phyloP scores from a whole-genome alignment of 2,797 vertebrate genomes.

The Serranus cabrilla region DNA sequence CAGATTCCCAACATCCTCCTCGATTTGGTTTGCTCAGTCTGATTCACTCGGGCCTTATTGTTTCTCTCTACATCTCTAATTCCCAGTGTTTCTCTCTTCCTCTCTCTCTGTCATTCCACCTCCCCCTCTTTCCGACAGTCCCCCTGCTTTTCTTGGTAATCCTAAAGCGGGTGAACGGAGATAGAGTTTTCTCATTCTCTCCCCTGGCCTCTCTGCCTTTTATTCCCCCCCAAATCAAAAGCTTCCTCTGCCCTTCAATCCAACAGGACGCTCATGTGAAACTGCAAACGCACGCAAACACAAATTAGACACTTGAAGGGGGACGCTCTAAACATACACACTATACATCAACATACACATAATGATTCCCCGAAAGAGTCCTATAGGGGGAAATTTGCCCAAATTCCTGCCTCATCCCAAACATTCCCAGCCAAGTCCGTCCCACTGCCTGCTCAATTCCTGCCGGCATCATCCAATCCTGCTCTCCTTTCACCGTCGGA shows the following conservation, averaged over 20 bases:
- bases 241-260: slow-evolving; percentile 69
- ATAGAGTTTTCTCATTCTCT: slow-evolving; percentile 72
- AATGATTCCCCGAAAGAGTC: slow-evolving; percentile 56
- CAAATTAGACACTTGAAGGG: slow-evolving; percentile 41
- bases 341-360: slow-evolving; percentile 82
- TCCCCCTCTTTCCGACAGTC: slow-evolving; percentile 57
- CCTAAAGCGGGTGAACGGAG: slow-evolving; percentile 76
- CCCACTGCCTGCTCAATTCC: slow-evolving; percentile 70
- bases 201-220: slow-evolving; percentile 61
- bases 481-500: slow-evolving; percentile 73
- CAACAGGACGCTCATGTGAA: slow-evolving; percentile 45
- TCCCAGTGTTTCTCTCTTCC: slow-evolving; percentile 60
- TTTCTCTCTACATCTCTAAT: slow-evolving; percentile 66
- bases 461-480: slow-evolving; percentile 76
- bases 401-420: slow-evolving; percentile 78
- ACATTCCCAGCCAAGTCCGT: slow-evolving; percentile 70
- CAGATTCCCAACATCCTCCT: slow-evolving; percentile 44
- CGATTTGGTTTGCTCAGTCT: slow-evolving; percentile 48
- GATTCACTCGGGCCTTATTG: slow-evolving; percentile 62
- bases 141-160: slow-evolving; percentile 76
- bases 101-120: slow-evolving; percentile 43
- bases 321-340: slow-evolving; percentile 74
- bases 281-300: slow-evolving; percentile 18
- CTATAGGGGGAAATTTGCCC: slow-evolving; percentile 65
- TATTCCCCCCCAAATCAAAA: slow-evolving; percentile 68